Evolutionary conservation across 2,113 vertebrate genomes (phyloP).

Genomic region (Trichomycterus rosablanca): DNA sequence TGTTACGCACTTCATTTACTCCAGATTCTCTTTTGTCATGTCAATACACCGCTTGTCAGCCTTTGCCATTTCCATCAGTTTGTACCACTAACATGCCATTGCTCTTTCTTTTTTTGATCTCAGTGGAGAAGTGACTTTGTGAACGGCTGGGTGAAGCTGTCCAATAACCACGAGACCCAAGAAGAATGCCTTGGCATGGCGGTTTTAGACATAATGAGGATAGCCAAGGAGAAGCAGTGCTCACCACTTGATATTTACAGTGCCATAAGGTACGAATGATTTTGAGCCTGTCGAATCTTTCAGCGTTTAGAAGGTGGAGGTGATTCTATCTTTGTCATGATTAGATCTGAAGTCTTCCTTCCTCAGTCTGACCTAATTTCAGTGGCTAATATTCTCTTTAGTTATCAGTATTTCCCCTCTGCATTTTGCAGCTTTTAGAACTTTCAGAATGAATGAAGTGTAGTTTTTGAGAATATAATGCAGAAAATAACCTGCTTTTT

Average conservation of each 20-base stretch:
- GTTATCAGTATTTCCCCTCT: background rate
- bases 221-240: slow-evolving; percentile 85
- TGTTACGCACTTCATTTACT: too few relatives aligned
- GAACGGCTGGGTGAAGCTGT: slow-evolving; percentile 76
- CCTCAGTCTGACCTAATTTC: slow-evolving; percentile 25
- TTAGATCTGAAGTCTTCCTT: background rate
- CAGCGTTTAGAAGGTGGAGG: background rate
- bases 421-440: too few relatives aligned
- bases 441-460: too few relatives aligned
- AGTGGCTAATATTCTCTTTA: slow-evolving; percentile 5
- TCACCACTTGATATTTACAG: slow-evolving; percentile 87
- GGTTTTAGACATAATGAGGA: slow-evolving; percentile 95
- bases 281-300: background rate
- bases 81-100: too few relatives aligned
- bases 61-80: too few relatives aligned
- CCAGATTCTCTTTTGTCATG: too few relatives aligned
- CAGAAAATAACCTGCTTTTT: too few relatives aligned
- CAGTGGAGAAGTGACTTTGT: slow-evolving; percentile 94
- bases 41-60: too few relatives aligned
- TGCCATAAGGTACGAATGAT: slow-evolving; percentile 73
- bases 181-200: slow-evolving; percentile 97
- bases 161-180: slow-evolving; percentile 85
- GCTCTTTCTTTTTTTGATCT: background rate
- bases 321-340: background rate
- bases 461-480: too few relatives aligned